Evolutionary conservation across 2,113 vertebrate genomes (phyloP).

Genomic region (Protobothrops mucrosquamatus): DNA sequence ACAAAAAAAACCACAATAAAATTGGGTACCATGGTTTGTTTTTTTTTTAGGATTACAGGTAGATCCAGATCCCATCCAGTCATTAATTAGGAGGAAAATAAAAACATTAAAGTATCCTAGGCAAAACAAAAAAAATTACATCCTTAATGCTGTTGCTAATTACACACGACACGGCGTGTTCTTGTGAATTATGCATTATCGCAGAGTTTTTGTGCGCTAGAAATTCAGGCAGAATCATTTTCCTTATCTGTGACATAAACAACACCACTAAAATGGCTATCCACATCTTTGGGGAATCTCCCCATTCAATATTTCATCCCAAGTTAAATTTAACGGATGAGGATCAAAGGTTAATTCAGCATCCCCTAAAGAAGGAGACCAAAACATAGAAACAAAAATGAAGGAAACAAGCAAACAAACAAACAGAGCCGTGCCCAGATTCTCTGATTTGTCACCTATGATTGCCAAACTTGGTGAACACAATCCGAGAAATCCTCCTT

Average conservation of each 20-base stretch:
- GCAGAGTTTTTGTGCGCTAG: not conserved
- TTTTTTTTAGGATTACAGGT: not conserved
- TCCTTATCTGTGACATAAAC: not conserved
- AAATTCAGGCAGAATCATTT: not conserved
- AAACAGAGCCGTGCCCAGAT: not conserved
- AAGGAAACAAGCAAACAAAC: no score
- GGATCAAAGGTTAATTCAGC: not conserved
- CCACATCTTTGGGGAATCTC: not conserved
- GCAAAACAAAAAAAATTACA: slow-evolving; percentile 7
- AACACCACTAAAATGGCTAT: not conserved
- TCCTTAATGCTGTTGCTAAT: slow-evolving; percentile 1
- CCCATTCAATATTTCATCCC: not conserved
- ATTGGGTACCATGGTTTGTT: no score
- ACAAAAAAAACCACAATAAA: no score
- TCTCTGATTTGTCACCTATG: not conserved
- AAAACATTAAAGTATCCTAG: not conserved
- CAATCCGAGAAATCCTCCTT: not conserved
- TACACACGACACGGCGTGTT: not conserved
- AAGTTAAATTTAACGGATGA: not conserved
- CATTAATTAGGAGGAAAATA: not conserved
- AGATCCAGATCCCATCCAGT: no score
- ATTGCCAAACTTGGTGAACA: not conserved
- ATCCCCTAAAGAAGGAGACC: not conserved
- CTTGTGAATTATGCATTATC: not conserved
- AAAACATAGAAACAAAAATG: not conserved